Conservation (phyloP, 2,888 invertebrate species). For the Clivina fossor region DNA sequence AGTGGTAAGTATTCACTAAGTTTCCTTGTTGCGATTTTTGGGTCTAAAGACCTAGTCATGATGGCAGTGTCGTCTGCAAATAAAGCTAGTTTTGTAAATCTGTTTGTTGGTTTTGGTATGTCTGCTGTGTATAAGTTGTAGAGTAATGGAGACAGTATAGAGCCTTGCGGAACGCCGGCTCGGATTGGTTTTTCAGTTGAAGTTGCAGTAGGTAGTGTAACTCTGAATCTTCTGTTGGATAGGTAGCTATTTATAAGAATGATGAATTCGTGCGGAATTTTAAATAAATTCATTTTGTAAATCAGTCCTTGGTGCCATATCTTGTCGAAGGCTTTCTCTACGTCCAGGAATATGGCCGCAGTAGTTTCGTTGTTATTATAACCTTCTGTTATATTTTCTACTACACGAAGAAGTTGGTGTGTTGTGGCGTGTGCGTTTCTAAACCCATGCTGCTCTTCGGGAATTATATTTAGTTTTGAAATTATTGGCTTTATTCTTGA, state of each 20-base stretch:
- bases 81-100: too few species aligned
- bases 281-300: constrained; percentile 34
- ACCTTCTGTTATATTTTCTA: background rate
- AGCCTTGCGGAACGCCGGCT: too few species aligned
- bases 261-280: constrained; percentile 26
- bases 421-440: constrained; percentile 40
- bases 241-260: constrained; percentile 34
- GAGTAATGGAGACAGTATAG: too few species aligned
- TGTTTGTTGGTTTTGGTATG: too few species aligned
- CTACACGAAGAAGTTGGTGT: background rate
- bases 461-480: constrained; percentile 32
- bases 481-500: constrained; percentile 22
- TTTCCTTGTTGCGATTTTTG: too few species aligned
- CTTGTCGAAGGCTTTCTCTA: constrained; percentile 26
- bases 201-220: too few species aligned
- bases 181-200: too few species aligned
- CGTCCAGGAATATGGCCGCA: constrained; percentile 39
- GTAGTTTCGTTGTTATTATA: constrained; percentile 21
- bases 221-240: constrained; percentile 32
- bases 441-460: constrained; percentile 42
- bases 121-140: too few species aligned
- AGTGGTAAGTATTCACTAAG: too few species aligned
- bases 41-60: too few species aligned
- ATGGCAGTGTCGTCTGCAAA: too few species aligned
- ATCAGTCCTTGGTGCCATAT: constrained; percentile 40